Percentiles rank a stretch among this genome's conserved stretches.
Conservation (phyloP, 2,113 vertebrate genomes). For the Xyrauchen texanus region DNA sequence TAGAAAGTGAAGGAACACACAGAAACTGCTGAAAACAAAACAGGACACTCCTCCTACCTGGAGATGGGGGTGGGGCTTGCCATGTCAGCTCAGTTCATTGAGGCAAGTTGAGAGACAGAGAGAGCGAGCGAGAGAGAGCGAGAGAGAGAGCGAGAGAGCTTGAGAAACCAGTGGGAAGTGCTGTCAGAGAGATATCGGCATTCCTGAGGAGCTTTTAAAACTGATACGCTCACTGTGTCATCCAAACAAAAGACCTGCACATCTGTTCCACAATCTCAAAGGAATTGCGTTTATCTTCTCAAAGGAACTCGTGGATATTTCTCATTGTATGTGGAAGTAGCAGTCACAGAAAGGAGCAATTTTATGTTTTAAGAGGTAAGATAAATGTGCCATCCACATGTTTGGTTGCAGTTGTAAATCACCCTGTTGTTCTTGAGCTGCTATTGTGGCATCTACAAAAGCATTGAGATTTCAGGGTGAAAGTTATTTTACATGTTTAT, state of each 20-base stretch:
- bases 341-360: slow-evolving; percentile 38
- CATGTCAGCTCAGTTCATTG: slow-evolving; percentile 63
- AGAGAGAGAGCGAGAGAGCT: slow-evolving; percentile 53
- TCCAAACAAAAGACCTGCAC: not conserved
- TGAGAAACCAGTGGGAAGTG: slow-evolving; percentile 50
- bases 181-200: slow-evolving; percentile 69
- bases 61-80: slow-evolving; percentile 62
- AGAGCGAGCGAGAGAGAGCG: slow-evolving; percentile 47
- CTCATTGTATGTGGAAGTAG: slow-evolving; percentile 20
- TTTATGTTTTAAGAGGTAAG: slow-evolving; percentile 43
- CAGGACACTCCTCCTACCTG: slow-evolving; percentile 69
- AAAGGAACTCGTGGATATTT: not conserved
- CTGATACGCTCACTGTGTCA: not conserved
- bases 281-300: not conserved
- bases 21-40: slow-evolving; percentile 47
- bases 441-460: not conserved
- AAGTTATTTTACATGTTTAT: not conserved
- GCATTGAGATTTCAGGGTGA: slow-evolving; percentile 1
- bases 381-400: slow-evolving; percentile 62
- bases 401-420: slow-evolving; percentile 1
- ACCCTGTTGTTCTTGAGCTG: slow-evolving; percentile 49
- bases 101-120: slow-evolving; percentile 54
- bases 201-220: slow-evolving; percentile 60
- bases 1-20: slow-evolving; percentile 11
- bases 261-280: not conserved